Conservation (phyloP, 1,140 invertebrate species). For the Bombus confusus region DNA sequence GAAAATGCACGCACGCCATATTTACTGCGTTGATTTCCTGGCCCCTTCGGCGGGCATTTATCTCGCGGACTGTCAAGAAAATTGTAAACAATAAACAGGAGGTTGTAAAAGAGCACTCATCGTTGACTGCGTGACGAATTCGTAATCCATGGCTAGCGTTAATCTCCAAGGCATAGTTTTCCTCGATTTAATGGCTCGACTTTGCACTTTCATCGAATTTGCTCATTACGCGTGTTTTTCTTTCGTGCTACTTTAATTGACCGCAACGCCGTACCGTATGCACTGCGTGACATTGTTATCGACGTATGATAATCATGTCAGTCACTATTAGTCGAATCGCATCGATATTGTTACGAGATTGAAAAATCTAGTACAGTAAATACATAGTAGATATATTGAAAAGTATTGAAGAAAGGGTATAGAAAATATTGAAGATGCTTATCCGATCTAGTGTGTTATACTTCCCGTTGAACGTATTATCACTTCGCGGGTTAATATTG, state of each 20-base stretch:
- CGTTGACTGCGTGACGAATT: conserved; percentile 41
- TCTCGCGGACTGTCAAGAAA: conserved; percentile 41
- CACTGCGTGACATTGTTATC: neutral
- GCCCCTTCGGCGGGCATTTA: conserved; percentile 47
- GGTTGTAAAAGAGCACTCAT: conserved; percentile 46
- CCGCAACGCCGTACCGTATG: too few relatives aligned
- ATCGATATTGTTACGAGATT: neutral
- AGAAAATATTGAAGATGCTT: neutral
- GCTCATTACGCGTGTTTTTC: neutral
- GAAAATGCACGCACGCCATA: conserved; percentile 50
- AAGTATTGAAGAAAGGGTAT: too few relatives aligned
- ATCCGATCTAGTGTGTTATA: neutral
- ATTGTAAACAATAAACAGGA: conserved; percentile 62
- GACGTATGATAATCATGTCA: neutral
- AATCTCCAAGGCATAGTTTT: neutral
- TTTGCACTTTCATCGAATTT: conserved; percentile 25
- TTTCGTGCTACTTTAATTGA: neutral
- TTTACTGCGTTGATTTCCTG: conserved; percentile 55
- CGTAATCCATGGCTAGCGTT: conserved; percentile 37
- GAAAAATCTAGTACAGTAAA: neutral
- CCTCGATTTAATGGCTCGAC: conserved; percentile 20
- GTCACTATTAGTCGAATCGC: neutral
- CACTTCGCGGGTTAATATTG: neutral
- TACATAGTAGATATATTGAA: too few relatives aligned
- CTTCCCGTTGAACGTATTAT: neutral